phyloP scores from a whole-genome alignment of 2,888 invertebrate species.

The Limenitis camilla region DNA sequence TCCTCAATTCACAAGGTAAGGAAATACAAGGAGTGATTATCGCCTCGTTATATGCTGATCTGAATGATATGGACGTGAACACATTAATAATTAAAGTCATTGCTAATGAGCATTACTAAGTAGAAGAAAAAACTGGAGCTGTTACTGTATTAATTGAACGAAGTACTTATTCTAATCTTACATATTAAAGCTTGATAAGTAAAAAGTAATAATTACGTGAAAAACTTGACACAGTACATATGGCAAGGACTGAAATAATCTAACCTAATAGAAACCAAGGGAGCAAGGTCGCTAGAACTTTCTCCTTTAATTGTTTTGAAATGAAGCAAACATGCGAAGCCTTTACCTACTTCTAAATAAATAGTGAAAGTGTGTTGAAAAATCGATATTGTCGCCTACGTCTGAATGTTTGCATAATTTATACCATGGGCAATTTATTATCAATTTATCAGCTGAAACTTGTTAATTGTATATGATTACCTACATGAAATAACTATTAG shows the following conservation, averaged over 20 bases:
- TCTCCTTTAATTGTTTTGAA: constrained; percentile 33
- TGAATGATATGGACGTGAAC: constrained; percentile 1
- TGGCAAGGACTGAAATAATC: constrained; percentile 18
- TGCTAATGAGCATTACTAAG: not conserved
- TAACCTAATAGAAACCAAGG: constrained; percentile 18
- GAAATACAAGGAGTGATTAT: constrained; percentile 6
- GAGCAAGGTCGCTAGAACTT: constrained; percentile 46
- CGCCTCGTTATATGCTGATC: constrained; percentile 2
- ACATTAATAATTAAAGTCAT: constrained; percentile 3
- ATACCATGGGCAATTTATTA: not conserved
- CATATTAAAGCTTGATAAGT: not conserved
- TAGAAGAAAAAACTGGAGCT: not conserved
- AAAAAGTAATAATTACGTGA: not conserved
- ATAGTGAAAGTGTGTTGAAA: constrained; percentile 13
- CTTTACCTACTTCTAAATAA: constrained; percentile 17
- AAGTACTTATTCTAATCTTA: not conserved
- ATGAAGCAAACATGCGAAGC: constrained; percentile 25
- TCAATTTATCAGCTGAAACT: not conserved
- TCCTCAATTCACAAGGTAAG: not conserved
- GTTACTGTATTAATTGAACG: not conserved
- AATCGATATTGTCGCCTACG: constrained; percentile 7
- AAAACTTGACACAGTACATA: constrained; percentile 12
- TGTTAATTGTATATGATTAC: not conserved
- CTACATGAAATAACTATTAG: too few relatives aligned
- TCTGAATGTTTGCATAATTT: constrained; percentile 6